Conservation (phyloP, 2,113 vertebrate species). For the Xyrauchen texanus region DNA sequence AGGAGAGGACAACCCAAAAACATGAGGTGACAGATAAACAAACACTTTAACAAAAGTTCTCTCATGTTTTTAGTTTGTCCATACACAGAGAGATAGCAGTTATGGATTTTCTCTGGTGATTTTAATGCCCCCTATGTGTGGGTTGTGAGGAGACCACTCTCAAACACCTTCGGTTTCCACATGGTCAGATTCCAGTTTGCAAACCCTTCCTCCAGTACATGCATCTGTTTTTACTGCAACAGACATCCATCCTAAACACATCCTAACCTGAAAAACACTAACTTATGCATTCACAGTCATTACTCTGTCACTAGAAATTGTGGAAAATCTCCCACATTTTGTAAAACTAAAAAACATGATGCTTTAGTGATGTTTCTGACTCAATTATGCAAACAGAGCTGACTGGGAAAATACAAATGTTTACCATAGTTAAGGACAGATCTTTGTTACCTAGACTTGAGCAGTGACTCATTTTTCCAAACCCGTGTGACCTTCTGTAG, state of each 20-base stretch:
- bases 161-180: neutral
- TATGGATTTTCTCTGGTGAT: too few relatives aligned
- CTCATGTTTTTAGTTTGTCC: neutral
- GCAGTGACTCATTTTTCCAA: neutral
- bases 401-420: neutral
- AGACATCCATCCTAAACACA: too few relatives aligned
- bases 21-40: neutral
- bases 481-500: too few relatives aligned
- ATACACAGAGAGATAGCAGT: too few relatives aligned
- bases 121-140: too few relatives aligned
- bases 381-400: neutral
- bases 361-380: too few relatives aligned
- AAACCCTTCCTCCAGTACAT: neutral
- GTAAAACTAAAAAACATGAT: too few relatives aligned
- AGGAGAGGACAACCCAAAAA: neutral
- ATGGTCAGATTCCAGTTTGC: slow-evolving; percentile 5
- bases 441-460: neutral
- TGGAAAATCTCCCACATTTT: neutral
- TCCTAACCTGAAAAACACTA: neutral
- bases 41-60: neutral
- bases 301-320: neutral
- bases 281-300: neutral
- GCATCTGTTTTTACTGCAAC: neutral
- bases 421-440: neutral
- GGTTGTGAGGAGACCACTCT: too few relatives aligned